phyloP scores from a whole-genome alignment of 2,113 vertebrate genomes.

The Siniperca chuatsi region DNA sequence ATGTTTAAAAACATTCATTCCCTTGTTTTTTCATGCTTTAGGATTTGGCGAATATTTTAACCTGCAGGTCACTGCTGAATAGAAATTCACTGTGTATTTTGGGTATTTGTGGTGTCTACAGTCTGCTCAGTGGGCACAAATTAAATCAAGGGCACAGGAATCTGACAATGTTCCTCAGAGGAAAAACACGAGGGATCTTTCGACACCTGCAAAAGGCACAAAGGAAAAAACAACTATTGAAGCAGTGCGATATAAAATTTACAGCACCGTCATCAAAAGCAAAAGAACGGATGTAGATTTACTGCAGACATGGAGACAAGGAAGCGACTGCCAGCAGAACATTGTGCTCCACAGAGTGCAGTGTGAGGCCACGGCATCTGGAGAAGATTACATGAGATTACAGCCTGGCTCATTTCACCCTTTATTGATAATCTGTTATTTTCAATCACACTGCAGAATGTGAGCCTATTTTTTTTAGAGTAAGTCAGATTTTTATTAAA shows the following conservation, averaged over 20 bases:
- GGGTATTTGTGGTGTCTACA: background rate
- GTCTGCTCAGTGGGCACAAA: background rate
- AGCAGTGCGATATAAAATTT: background rate
- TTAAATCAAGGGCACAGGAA: background rate
- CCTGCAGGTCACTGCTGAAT: slow-evolving; percentile 2
- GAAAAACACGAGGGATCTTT: background rate
- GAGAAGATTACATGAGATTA: slow-evolving; percentile 26
- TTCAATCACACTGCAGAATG: background rate
- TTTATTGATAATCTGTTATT: slow-evolving; percentile 8
- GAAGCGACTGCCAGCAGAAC: slow-evolving; percentile 12
- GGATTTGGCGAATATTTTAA: slow-evolving; percentile 22
- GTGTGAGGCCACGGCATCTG: slow-evolving; percentile 32
- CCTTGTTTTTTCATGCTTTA: background rate
- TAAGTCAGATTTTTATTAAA: background rate
- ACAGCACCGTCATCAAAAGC: background rate
- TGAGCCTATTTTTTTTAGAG: background rate
- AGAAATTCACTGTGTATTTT: background rate
- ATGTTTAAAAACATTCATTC: slow-evolving; percentile 8
- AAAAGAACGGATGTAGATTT: slow-evolving; percentile 14
- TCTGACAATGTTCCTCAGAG: background rate
- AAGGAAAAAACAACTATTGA: background rate
- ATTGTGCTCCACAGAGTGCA: slow-evolving; percentile 9
- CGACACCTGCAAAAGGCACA: background rate
- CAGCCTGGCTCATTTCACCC: slow-evolving; percentile 20
- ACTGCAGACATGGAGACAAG: background rate